These are phyloP conservation scores for Cyphomyrus discorhynchus DNA, from an alignment of 2,113 vertebrate species.

Conservation along the genomic window DNA sequence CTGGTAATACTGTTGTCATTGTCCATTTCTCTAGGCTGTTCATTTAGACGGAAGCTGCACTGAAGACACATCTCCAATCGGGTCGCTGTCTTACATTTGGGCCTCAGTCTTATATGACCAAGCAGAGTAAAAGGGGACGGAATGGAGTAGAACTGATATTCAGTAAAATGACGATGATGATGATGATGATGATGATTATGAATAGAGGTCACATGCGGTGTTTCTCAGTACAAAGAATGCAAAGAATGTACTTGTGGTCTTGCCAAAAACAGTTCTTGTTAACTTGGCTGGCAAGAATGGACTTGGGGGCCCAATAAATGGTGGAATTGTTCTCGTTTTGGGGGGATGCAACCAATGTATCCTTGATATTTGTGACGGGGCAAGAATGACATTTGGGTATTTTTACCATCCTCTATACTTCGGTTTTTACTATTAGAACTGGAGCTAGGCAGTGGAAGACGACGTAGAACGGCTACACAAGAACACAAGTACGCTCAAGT, in stretches of 20 bases:
- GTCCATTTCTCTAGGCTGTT: constrained; percentile 17
- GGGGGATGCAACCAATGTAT: neutral
- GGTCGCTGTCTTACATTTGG: neutral
- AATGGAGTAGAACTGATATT: neutral
- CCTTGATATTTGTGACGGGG: neutral
- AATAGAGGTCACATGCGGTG: neutral
- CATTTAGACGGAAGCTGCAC: constrained; percentile 22
- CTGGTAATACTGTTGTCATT: neutral
- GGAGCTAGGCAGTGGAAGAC: neutral
- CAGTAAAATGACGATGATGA: neutral
- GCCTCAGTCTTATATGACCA: neutral
- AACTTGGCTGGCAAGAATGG: neutral
- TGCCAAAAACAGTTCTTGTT: neutral
- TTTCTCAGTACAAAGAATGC: neutral
- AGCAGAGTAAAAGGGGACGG: neutral
- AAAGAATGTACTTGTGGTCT: neutral
- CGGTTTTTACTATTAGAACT: neutral
- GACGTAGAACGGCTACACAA: neutral
- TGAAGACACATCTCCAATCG: neutral
- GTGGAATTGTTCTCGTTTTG: neutral
- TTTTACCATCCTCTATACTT: neutral
- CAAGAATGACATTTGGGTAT: neutral
- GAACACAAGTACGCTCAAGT: neutral
- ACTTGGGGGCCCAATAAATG: neutral
- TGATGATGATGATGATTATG: neutral